Conservation (phyloP, 2,797 vertebrate species). For the Etheostoma nigrum region DNA sequence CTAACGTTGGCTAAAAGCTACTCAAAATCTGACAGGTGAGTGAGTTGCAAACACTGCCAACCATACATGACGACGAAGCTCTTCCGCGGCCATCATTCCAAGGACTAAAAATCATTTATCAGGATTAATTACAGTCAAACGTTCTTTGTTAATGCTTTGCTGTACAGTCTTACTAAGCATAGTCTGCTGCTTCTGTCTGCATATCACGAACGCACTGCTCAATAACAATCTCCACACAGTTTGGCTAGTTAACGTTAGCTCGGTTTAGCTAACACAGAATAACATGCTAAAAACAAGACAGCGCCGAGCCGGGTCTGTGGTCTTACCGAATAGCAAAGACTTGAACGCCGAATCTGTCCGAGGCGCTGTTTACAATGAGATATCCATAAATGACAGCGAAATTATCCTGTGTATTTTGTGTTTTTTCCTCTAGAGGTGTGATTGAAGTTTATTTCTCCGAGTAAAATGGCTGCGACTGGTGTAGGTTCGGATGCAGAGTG, state of each 20-base stretch:
- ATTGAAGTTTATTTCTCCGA: slow-evolving; percentile 85
- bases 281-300: slow-evolving; percentile 82
- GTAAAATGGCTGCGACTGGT: slow-evolving; percentile 88
- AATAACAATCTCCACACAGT: slow-evolving; percentile 67
- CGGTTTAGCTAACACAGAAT: slow-evolving; percentile 55
- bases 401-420: slow-evolving; percentile 29
- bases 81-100: not conserved
- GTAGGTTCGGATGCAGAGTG: slow-evolving; percentile 76
- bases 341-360: slow-evolving; percentile 16
- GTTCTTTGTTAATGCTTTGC: not conserved
- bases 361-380: slow-evolving; percentile 25
- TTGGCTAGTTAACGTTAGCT: slow-evolving; percentile 54
- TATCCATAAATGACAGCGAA: slow-evolving; percentile 24
- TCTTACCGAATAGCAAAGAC: slow-evolving; percentile 68
- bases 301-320: slow-evolving; percentile 13
- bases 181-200: slow-evolving; percentile 32
- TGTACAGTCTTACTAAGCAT: not conserved
- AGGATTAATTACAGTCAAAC: not conserved
- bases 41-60: slow-evolving; percentile 24
- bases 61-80: not conserved
- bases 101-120: fast-evolving
- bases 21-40: slow-evolving; percentile 78
- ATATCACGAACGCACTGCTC: slow-evolving; percentile 32
- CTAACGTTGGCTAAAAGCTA: slow-evolving; percentile 40
- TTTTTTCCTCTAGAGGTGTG: slow-evolving; percentile 55